These are phyloP conservation scores for Peromyscus eremicus DNA, from an alignment of 2,797 vertebrate species.

Conservation along the genomic window DNA sequence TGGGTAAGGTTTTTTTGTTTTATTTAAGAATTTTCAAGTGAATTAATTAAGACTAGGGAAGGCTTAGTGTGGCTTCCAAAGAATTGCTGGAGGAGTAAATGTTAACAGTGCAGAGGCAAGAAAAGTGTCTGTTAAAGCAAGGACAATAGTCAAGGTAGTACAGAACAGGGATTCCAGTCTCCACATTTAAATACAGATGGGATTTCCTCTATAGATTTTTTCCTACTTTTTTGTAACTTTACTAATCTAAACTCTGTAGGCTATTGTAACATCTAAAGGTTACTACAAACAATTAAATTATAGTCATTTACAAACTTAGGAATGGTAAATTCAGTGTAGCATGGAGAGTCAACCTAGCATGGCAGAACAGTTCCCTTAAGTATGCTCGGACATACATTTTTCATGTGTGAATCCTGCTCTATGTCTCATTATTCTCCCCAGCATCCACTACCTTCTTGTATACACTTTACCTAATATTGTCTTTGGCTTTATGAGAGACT, in stretches of 20 bases:
- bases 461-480: neutral
- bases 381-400: neutral
- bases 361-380: neutral
- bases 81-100: neutral
- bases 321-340: neutral
- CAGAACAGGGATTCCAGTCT: neutral
- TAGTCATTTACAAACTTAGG: neutral
- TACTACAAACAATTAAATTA: neutral
- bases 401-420: neutral
- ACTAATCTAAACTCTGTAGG: neutral
- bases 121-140: neutral
- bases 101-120: neutral
- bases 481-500: neutral
- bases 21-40: neutral
- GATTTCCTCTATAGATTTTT: neutral
- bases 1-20: neutral
- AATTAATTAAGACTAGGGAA: neutral
- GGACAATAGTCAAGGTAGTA: neutral
- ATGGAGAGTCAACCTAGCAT: neutral
- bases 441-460: neutral
- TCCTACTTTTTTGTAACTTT: neutral
- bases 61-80: neutral
- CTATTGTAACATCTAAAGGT: neutral
- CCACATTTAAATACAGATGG: neutral
- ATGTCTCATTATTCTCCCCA: neutral